Evolutionary conservation across 2,888 invertebrate genomes (phyloP).

Genomic region (Calliphora vomitoria): DNA sequence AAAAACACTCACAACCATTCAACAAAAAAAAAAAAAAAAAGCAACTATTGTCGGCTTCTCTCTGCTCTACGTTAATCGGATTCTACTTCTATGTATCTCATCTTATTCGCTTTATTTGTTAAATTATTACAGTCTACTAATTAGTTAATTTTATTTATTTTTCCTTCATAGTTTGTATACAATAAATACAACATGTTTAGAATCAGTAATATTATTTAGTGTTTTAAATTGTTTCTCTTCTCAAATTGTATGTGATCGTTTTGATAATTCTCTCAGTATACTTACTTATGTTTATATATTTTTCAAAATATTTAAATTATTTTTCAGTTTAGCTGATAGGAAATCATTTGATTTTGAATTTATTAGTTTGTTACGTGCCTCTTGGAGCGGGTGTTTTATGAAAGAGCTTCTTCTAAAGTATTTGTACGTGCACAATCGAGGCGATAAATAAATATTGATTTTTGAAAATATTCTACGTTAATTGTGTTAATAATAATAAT

Average conservation of each 20-base stretch:
- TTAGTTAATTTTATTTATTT: constrained; percentile 28
- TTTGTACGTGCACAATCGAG: background rate
- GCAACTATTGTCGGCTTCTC: constrained; percentile 1
- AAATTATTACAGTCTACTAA: constrained; percentile 39
- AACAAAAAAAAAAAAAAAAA: background rate
- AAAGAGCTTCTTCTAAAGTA: background rate
- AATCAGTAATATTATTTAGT: background rate
- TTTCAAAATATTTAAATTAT: constrained; percentile 33
- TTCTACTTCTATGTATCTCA: background rate
- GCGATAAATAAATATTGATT: background rate
- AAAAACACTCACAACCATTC: background rate
- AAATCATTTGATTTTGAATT: constrained; percentile 35
- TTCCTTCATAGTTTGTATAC: background rate
- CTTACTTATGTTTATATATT: background rate
- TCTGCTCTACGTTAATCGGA: background rate
- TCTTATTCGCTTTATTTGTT: constrained; percentile 12
- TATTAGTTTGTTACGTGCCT: constrained; percentile 41
- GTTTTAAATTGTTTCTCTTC: background rate
- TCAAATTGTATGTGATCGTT: background rate
- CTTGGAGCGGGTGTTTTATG: constrained; percentile 15
- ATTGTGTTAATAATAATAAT: constrained; percentile 37
- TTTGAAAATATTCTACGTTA: constrained; percentile 11
- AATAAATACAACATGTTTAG: constrained; percentile 8
- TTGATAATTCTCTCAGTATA: background rate
- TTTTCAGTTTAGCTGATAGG: constrained; percentile 40